Base-by-base conservation (phyloP, 2,888 invertebrate genomes). In the Scaeva pyrastri region DNA sequence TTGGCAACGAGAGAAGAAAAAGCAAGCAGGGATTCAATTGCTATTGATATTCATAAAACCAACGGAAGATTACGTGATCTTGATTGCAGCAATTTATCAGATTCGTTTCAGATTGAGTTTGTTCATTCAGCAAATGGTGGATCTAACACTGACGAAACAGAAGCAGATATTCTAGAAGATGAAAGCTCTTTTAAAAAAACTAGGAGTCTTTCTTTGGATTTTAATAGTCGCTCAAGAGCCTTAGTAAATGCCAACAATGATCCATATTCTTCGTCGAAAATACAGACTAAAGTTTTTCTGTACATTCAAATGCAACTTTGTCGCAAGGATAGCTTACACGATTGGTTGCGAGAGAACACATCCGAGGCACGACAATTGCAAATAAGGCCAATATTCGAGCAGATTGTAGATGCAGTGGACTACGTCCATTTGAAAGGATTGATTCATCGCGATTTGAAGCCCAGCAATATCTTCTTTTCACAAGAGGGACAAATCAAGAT, bases 251-350 rank as follows among this genome's bases (percentile, higher is more conserved):
- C 73, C 0, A 78, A 55, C 56, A 68, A 58, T 36, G 23, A 43
- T 11, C 64, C 81, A 2, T 84, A 81, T 50, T 87, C 89, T 12
- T 90, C 90, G 55, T 56, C 82, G 16, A 90, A 88, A 36, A 88
- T 88, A 60, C 90, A 90, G 62, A 91, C 93, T 10, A 94, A 94
- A 90, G 95, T 96, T 90, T 97, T 96, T 92, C 94, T 99, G 16
- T 99, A 98, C 91, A 99, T 99, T 91, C 99, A 99, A 93, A 99
- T 99, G 99, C 98, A 99, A 93, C 93, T 99, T 85, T 99, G 99
- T 90, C 95, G 95, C 72, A 95, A 96, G 89, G 96, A 97, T 90
- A 98, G 97, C 88, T 93, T 99, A 48, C 96, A 97, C 90, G 98
- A 98, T 90, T 99, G 99, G 99, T 93, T 99, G 45, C 93, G 94